These are phyloP conservation scores for Spheniscus mendiculus DNA, from an alignment of 2,113 vertebrate species.

Conservation along the genomic window DNA sequence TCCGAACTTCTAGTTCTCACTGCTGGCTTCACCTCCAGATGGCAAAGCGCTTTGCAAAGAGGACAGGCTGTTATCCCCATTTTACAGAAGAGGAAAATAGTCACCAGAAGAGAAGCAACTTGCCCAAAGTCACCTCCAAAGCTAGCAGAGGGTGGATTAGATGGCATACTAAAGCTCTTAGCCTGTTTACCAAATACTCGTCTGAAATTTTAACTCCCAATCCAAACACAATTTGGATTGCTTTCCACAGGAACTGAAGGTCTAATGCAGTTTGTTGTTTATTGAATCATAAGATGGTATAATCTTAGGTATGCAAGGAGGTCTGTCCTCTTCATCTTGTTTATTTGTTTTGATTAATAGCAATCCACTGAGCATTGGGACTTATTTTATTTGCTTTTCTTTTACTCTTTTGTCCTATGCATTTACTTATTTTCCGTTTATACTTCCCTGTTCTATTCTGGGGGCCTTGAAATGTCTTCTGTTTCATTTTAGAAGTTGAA, in stretches of 20 bases:
- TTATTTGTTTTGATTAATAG: conserved; percentile 49
- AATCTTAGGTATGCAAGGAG: not conserved
- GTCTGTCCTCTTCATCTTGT: not conserved
- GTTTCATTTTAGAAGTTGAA: not conserved
- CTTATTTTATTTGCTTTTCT: conserved; percentile 8
- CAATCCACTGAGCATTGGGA: not conserved
- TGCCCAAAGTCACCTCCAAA: not conserved
- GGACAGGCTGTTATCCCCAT: not conserved
- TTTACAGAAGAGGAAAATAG: not conserved
- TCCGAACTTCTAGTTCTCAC: not conserved
- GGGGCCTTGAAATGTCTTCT: not conserved
- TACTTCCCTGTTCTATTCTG: not conserved
- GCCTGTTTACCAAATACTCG: not conserved
- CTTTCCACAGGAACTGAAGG: not conserved
- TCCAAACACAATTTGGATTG: conserved; percentile 5
- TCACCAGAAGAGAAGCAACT: not conserved
- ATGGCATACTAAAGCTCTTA: not conserved
- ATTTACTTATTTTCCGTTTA: not conserved
- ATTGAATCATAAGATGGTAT: not conserved
- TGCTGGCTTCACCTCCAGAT: not conserved
- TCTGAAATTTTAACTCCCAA: conserved; percentile 5
- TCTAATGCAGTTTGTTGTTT: conserved; percentile 9
- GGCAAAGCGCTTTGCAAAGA: not conserved
- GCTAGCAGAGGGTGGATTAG: not conserved
- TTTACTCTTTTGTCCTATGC: not conserved